Evolutionary conservation across 1,140 invertebrate genomes (phyloP), one percentile per base, ranked within the genome.

Genomic region (Apolygus lucorum): DNA sequence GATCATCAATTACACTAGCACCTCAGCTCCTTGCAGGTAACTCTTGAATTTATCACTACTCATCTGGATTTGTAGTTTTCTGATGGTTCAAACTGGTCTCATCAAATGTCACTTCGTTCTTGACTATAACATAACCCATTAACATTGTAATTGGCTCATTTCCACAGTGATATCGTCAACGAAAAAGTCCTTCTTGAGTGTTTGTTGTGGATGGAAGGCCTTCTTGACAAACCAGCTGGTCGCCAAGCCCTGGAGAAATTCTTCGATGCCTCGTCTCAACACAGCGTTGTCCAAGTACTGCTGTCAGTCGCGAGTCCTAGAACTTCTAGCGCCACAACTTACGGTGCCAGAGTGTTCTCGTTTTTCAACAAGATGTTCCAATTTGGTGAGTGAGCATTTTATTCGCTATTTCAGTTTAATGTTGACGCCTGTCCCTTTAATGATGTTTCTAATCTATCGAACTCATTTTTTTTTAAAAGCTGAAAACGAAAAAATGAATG

Each of bases 361-460:
- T 91, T 92, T 74, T 90, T 93, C 74, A 90, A 90, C 73, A 87
- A 86, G 76, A 78, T 94, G 2, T 90, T 91, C 73, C 85, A 87
- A 78, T 81, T 86, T n/a, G 82, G 87, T 76, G 79, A 84, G 73
- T 82, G n/a, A n/a, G n/a, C n/a, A n/a, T n/a, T n/a, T n/a, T n/a
- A n/a, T n/a, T n/a, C n/a, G n/a, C n/a, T n/a, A n/a, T n/a, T n/a
- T n/a, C n/a, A n/a, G n/a, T n/a, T n/a, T n/a, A n/a, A n/a, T n/a
- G n/a, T n/a, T n/a, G n/a, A n/a, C n/a, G n/a, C n/a, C n/a, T n/a
- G n/a, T n/a, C n/a, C n/a, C n/a, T n/a, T n/a, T n/a, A n/a, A n/a
- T n/a, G n/a, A n/a, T n/a, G n/a, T n/a, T n/a, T n/a, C 28, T 14
- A n/a, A 26, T 24, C 22, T n/a, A n/a, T n/a, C n/a, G n/a, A n/a